These are phyloP conservation scores for Tribolium freemani DNA, from an alignment of 2,888 invertebrate species.

Conservation along the genomic window DNA sequence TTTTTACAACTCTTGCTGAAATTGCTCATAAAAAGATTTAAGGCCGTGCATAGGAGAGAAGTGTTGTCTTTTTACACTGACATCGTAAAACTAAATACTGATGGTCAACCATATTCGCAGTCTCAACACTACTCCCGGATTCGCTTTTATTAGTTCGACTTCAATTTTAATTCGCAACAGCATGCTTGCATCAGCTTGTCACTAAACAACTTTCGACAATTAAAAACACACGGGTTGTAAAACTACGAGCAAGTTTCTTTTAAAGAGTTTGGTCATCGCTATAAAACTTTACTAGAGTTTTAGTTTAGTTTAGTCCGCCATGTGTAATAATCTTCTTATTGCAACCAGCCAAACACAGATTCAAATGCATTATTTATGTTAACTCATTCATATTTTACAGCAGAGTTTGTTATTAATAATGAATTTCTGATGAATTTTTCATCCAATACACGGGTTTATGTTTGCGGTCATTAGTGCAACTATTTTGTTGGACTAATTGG, in stretches of 20 bases:
- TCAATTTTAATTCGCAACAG: neutral
- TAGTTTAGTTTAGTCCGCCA: too few relatives aligned
- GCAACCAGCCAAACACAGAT: neutral
- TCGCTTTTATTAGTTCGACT: conserved; percentile 10
- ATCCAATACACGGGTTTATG: neutral
- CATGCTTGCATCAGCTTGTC: too few relatives aligned
- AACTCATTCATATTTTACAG: neutral
- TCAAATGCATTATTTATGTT: neutral
- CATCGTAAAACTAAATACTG: conserved; percentile 12
- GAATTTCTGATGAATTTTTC: neutral
- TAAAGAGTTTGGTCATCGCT: neutral
- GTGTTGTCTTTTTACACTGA: conserved; percentile 13
- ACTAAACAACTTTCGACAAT: neutral
- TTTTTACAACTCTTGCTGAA: conserved; percentile 19
- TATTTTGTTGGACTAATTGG: neutral
- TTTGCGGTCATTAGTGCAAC: neutral
- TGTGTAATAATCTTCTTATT: too few relatives aligned
- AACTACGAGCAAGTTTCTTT: neutral
- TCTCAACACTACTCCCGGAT: neutral
- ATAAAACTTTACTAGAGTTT: too few relatives aligned
- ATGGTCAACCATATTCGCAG: conserved; percentile 9
- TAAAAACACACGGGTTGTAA: neutral
- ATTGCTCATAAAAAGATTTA: conserved; percentile 30
- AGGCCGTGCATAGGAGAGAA: conserved; percentile 9
- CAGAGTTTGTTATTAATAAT: neutral